A percentile compares a stretch with the other conserved stretches of the same genome.
Conservation (phyloP, 2,797 vertebrate species). For the Percopsis omiscomaycus region DNA sequence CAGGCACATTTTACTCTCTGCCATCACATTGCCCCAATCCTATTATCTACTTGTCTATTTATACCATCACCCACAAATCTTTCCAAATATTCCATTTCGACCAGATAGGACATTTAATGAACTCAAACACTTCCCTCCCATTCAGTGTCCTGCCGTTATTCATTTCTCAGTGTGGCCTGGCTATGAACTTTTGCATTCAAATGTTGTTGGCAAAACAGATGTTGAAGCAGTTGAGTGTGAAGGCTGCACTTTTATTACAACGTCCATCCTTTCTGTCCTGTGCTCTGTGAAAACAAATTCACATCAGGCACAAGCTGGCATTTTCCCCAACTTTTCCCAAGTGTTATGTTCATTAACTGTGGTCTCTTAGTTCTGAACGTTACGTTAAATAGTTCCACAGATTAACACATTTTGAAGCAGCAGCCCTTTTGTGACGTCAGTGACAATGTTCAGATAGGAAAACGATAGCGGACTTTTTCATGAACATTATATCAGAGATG, state of each 20-base stretch:
- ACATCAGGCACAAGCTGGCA: conserved; percentile 29
- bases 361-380: conserved; percentile 23
- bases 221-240: conserved; percentile 9
- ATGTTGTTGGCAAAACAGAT: conserved; percentile 28
- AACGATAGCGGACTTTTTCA: conserved; percentile 10
- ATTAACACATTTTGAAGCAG: conserved; percentile 42
- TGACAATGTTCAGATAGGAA: conserved; percentile 19
- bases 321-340: conserved; percentile 21
- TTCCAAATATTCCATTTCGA: background rate
- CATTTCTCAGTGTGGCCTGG: conserved; percentile 20
- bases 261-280: conserved; percentile 25
- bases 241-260: conserved; percentile 20
- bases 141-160: conserved; percentile 9
- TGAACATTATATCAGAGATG: conserved; percentile 30
- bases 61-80: background rate
- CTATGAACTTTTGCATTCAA: conserved; percentile 41
- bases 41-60: background rate
- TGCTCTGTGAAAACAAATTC: conserved; percentile 32
- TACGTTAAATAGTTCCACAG: conserved; percentile 33
- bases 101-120: conserved; percentile 1
- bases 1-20: too few relatives aligned
- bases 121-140: conserved; percentile 3
- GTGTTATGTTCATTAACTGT: conserved; percentile 8
- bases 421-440: conserved; percentile 63
- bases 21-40: too few relatives aligned